Base-by-base conservation (phyloP, 2,888 invertebrate species). In the Tetramorium bicarinatum region DNA sequence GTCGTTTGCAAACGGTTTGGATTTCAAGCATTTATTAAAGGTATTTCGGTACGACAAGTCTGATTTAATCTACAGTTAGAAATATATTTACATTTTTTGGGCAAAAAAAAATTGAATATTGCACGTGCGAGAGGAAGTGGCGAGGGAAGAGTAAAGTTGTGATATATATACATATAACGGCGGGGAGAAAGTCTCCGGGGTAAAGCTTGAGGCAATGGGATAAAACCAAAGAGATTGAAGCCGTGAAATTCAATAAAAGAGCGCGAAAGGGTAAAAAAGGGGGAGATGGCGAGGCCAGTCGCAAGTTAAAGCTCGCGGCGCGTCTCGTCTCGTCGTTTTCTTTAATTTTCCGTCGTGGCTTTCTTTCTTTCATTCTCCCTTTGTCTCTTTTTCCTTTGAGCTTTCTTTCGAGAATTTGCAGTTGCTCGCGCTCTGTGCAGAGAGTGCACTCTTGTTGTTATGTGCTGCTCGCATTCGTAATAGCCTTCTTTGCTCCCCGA, bases 391-490 rank as follows among this genome's bases (percentile, higher is more conserved):
- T 21, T 15, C 25, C 25, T 8, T 18, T 4, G 21, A 34, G 21
- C 9, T 71, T 59, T 56, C 56, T 71, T 52, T 67, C 52, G 13
- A 71, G 56, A 56, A 67, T 67, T 38, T 34, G 41, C n/a, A 56
- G 56, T 29, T 44, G 8, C 56, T 21, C n/a, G 71, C 44, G n/a
- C 49, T 38, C 49, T 49, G 44, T 49, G 49, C 49, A 64, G 6
- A 74, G 25, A 79, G 56, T 44, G 44, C 79, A 59, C 34, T 79
- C 56, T 71, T 34, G 56, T 59, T 79, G 71, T 71, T 59, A 71
- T 6, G 18, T 56, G 15, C 56, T 15, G 71, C 21, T 56, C 21
- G 56, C 44, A 44, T 44, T 44, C 15, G 44, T 44, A 59, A 76
- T 34, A 41, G 41, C 13, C 77, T 15, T 0, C 21, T 47, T 76